Evolutionary conservation across 2,113 vertebrate species (phyloP), one percentile per base, ranked within the genome.

Genomic region (Felis chaus): DNA sequence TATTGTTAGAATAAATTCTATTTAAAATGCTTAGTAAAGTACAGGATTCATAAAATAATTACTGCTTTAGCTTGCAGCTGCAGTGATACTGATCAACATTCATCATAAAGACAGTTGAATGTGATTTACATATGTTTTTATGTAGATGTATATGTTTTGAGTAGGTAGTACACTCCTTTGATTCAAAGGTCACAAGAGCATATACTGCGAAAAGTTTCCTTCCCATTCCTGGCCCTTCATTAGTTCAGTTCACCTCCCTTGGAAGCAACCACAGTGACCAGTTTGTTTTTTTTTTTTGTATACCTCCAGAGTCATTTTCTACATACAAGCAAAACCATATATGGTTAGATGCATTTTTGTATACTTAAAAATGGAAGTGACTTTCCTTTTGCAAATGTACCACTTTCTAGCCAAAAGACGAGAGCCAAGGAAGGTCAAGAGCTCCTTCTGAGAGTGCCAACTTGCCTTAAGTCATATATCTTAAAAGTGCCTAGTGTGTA

Each of bases 1-100:
- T 74, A 39, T 87, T 74, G 23, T 71, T 94, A 84, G 55, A 57
- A 90, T 96, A 41, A 68, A 92, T 97, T 89, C 29, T 86, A 14
- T 83, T 82, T 94, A 86, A 87, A 95, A 90, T 86, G 61, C 29
- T 91, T 84, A 50, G 61, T 73, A 66, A 71, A 74, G 50, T 92
- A 65, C 4, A 55, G 33, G 81, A 57, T 95, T 66, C 41, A 33
- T 50, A 73, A 88, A 78, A 36, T 45, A 39, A 15, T 85, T 91
- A 61, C 76, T 82, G 36, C 66, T 89, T 87, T 79, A 53, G 18
- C 33, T 87, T 89, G 50, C 15, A 78, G 78, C 48, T 87, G 9
- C 9, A 57, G n/a, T 36, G 45, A 12, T 50, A 73, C 13, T 89
- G 33, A 31, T 65, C 5, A 12, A 27, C 53, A 83, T 65, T 63